Evolutionary conservation across 2,888 invertebrate species (phyloP).

Genomic region (Diloba caeruleocephala): DNA sequence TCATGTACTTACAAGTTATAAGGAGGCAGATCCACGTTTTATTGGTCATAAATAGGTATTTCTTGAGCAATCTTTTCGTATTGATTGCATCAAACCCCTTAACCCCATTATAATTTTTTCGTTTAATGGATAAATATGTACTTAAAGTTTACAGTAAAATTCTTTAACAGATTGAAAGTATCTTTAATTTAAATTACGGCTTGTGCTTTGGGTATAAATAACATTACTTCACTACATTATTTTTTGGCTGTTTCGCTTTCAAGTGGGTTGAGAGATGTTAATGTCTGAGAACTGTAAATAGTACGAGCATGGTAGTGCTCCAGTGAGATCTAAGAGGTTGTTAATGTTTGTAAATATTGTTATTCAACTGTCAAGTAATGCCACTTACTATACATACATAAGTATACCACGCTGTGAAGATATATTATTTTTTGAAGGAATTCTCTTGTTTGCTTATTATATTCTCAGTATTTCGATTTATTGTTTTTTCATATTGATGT

Average conservation of each 20-base stretch:
- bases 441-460: conserved; percentile 69
- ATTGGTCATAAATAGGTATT: conserved; percentile 12
- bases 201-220: conserved; percentile 49
- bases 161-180: conserved; percentile 16
- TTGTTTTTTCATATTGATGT: conserved; percentile 66
- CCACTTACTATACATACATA: conserved; percentile 63
- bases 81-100: conserved; percentile 8
- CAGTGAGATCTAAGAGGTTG: conserved; percentile 72
- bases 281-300: conserved; percentile 53
- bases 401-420: conserved; percentile 73
- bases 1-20: conserved; percentile 53
- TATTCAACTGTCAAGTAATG: conserved; percentile 77
- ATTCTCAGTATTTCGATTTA: conserved; percentile 69
- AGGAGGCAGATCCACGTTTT: conserved; percentile 13
- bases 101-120: conserved; percentile 1
- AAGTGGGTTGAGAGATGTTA: conserved; percentile 47
- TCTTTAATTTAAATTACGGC: conserved; percentile 10
- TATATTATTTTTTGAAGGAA: conserved; percentile 74
- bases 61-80: conserved; percentile 9
- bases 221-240: conserved; percentile 29
- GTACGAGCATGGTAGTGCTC: conserved; percentile 51
- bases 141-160: conserved; percentile 22
- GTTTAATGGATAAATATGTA: conserved; percentile 15
- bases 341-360: conserved; percentile 85
- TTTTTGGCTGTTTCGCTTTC: conserved; percentile 33